Evolutionary conservation across 2,113 vertebrate genomes (phyloP).

Genomic region (Crotalus tigris): DNA sequence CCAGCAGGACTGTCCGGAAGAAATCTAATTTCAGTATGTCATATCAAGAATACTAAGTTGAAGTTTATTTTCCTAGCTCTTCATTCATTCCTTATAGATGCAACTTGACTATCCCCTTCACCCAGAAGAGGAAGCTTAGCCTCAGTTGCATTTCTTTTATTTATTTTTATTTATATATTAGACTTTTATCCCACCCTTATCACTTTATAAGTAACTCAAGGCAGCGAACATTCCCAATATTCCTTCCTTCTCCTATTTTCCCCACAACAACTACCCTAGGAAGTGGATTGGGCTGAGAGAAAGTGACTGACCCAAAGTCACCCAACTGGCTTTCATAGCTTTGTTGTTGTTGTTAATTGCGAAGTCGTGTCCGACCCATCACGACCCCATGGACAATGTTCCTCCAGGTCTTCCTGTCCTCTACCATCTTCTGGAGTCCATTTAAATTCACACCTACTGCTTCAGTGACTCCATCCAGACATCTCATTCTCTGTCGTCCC

Average conservation of each 20-base stretch:
- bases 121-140: not conserved
- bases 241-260: not conserved
- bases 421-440: too few relatives aligned
- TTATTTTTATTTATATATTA: not conserved
- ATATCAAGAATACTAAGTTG: not conserved
- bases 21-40: slow-evolving; percentile 16
- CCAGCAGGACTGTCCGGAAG: not conserved
- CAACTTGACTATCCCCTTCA: not conserved
- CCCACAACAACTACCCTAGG: not conserved
- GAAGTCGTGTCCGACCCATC: too few relatives aligned
- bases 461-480: too few relatives aligned
- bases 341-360: too few relatives aligned
- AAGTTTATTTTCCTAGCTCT: not conserved
- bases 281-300: not conserved
- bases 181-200: not conserved
- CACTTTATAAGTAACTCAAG: not conserved
- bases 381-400: too few relatives aligned
- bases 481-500: too few relatives aligned
- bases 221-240: not conserved
- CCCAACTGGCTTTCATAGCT: not conserved
- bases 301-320: not conserved
- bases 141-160: not conserved
- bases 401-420: too few relatives aligned
- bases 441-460: too few relatives aligned
- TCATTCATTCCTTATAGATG: not conserved